phyloP scores from a whole-genome alignment of 2,113 vertebrate genomes.

The Pagrus major region DNA sequence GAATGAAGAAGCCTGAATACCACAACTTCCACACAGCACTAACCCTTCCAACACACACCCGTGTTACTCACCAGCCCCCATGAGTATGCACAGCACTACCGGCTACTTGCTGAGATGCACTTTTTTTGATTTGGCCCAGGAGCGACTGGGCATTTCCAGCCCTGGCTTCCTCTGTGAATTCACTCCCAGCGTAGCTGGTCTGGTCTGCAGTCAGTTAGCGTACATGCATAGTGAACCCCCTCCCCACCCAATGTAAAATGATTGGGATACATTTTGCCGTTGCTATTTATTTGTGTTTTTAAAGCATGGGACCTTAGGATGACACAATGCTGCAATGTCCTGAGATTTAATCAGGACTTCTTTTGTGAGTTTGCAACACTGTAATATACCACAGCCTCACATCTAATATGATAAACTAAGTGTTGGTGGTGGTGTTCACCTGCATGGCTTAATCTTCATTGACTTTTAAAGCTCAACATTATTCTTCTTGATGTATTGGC shows the following conservation, averaged over 20 bases:
- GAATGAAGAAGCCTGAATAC: constrained; percentile 53
- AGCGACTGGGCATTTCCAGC: constrained; percentile 16
- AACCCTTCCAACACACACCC: background rate
- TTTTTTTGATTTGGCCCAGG: constrained; percentile 40
- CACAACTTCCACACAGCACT: constrained; percentile 31
- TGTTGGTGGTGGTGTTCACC: constrained; percentile 52
- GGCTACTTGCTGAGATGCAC: constrained; percentile 58
- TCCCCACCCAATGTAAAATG: background rate
- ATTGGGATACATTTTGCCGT: constrained; percentile 21
- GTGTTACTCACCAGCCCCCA: constrained; percentile 54
- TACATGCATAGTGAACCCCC: background rate
- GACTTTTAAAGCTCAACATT: constrained; percentile 28
- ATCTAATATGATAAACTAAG: constrained; percentile 22
- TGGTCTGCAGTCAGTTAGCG: background rate
- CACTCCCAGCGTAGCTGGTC: background rate
- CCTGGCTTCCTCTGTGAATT: background rate
- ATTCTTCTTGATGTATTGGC: constrained; percentile 16
- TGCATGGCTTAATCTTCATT: constrained; percentile 59
- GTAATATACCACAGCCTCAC: constrained; percentile 49
- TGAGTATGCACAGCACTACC: constrained; percentile 30
- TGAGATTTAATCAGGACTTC: background rate
- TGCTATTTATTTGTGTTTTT: constrained; percentile 37
- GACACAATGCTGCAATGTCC: constrained; percentile 6
- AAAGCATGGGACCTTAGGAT: constrained; percentile 4
- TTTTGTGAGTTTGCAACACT: constrained; percentile 44